These are phyloP conservation scores for Torymus auratus DNA, from an alignment of 2,888 invertebrate genomes.

Conservation along the genomic window DNA sequence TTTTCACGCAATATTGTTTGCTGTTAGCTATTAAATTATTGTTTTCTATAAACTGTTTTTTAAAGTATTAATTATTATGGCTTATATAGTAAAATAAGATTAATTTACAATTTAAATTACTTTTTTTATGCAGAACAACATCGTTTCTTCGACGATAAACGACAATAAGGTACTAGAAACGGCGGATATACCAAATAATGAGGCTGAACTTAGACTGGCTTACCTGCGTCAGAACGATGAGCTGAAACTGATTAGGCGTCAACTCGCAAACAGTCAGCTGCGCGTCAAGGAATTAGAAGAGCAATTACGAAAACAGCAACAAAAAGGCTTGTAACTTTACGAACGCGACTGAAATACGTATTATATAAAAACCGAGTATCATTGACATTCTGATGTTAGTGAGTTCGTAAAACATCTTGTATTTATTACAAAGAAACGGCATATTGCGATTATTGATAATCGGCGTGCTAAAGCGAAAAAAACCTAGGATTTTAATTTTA, in stretches of 20 bases:
- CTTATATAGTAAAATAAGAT: neutral
- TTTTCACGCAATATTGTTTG: conserved; percentile 24
- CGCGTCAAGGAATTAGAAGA: conserved; percentile 89
- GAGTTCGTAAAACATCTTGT: conserved; percentile 24
- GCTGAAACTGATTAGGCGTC: conserved; percentile 86
- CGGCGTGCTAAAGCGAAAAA: conserved; percentile 13
- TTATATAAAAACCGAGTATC: conserved; percentile 23
- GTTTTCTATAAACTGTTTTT: conserved; percentile 44
- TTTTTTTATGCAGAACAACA: conserved; percentile 68
- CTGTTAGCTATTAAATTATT: neutral
- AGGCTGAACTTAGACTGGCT: conserved; percentile 83
- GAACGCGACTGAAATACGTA: conserved; percentile 23
- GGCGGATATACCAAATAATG: conserved; percentile 73
- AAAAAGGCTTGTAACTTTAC: conserved; percentile 54
- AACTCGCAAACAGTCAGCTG: conserved; percentile 87
- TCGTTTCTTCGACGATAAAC: conserved; percentile 65
- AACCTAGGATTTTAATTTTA: conserved; percentile 45
- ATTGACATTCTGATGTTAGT: conserved; percentile 20
- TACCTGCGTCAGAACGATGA: conserved; percentile 89
- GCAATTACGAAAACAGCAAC: conserved; percentile 79
- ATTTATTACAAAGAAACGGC: conserved; percentile 13
- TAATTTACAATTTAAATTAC: neutral
- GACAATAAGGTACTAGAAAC: conserved; percentile 72
- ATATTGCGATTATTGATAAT: conserved; percentile 34
- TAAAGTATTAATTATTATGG: neutral